Percentiles rank a stretch among this genome's conserved stretches.
Conservation (phyloP, 2,113 vertebrate species). For the Psettodes erumei region DNA sequence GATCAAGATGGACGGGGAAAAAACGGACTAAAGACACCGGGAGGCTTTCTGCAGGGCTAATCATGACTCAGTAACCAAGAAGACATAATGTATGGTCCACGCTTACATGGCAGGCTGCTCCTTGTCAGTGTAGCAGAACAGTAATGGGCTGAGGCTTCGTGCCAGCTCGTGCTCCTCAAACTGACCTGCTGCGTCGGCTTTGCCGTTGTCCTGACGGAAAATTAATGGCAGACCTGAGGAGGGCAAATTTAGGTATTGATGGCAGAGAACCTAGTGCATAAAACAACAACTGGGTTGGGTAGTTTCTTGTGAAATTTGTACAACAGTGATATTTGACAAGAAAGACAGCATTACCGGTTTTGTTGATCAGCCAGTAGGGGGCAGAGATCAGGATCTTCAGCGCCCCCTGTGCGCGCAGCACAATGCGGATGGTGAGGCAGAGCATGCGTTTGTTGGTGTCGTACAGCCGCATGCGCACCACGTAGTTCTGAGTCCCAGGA, state of each 20-base stretch:
- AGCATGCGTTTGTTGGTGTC: conserved; percentile 89
- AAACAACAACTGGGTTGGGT: neutral
- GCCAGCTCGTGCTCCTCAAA: conserved; percentile 98
- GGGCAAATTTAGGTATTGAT: conserved; percentile 4
- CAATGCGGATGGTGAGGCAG: conserved; percentile 92
- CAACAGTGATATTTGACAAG: neutral
- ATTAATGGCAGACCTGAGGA: conserved; percentile 92
- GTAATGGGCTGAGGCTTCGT: conserved; percentile 93
- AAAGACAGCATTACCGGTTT: conserved; percentile 86
- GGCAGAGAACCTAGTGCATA: neutral
- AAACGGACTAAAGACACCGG: neutral
- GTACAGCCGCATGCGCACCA: conserved; percentile 94
- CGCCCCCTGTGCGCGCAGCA: conserved; percentile 92
- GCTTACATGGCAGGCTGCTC: conserved; percentile 96
- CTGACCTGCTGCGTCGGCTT: conserved; percentile 92
- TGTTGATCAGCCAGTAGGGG: conserved; percentile 97
- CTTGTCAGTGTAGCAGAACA: conserved; percentile 97
- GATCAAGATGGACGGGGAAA: conserved; percentile 12
- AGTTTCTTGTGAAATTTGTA: neutral
- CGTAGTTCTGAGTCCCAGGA: conserved; percentile 95
- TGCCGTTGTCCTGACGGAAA: conserved; percentile 97
- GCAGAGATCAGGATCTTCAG: conserved; percentile 94
- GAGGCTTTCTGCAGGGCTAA: neutral
- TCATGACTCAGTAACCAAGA: neutral
- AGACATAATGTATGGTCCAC: neutral